These are phyloP conservation scores for Hippoglossus stenolepis DNA, from an alignment of 2,113 vertebrate species.

Conservation along the genomic window DNA sequence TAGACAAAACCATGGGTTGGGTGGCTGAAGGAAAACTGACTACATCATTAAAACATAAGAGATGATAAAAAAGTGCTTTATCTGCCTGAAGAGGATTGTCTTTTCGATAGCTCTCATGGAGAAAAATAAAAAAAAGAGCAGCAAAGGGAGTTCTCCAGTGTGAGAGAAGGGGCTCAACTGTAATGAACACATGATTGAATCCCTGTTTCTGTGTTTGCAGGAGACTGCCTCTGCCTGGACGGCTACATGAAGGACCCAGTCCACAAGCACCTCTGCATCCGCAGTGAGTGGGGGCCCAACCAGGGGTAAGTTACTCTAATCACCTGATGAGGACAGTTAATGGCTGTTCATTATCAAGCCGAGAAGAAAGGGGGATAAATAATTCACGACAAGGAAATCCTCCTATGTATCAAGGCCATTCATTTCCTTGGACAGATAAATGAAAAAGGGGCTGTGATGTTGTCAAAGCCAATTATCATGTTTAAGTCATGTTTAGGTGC, in stretches of 20 bases:
- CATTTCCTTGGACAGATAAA: not conserved
- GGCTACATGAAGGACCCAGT: slow-evolving; percentile 98
- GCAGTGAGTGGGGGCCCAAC: slow-evolving; percentile 97
- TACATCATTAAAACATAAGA: slow-evolving; percentile 41
- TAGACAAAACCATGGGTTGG: not conserved
- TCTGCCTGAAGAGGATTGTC: slow-evolving; percentile 33
- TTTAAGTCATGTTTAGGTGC: too few species aligned
- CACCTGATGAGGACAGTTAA: slow-evolving; percentile 7
- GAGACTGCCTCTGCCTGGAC: slow-evolving; percentile 95
- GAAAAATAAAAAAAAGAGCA: slow-evolving; percentile 28
- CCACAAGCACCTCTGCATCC: slow-evolving; percentile 98
- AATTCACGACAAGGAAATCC: slow-evolving; percentile 1
- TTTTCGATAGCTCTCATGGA: slow-evolving; percentile 18
- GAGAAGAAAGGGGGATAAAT: slow-evolving; percentile 7
- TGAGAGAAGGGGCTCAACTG: slow-evolving; percentile 19
- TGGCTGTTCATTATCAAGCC: slow-evolving; percentile 33
- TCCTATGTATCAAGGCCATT: not conserved
- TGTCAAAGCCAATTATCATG: not conserved
- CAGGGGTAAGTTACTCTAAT: slow-evolving; percentile 90
- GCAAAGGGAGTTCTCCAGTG: slow-evolving; percentile 36
- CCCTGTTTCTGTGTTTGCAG: slow-evolving; percentile 75
- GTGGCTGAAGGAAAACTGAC: not conserved
- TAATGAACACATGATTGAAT: slow-evolving; percentile 52
- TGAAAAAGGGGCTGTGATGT: not conserved
- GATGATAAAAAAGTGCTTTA: slow-evolving; percentile 33